phyloP scores from a whole-genome alignment of 1,140 invertebrate species.

The Drosophila willistoni region DNA sequence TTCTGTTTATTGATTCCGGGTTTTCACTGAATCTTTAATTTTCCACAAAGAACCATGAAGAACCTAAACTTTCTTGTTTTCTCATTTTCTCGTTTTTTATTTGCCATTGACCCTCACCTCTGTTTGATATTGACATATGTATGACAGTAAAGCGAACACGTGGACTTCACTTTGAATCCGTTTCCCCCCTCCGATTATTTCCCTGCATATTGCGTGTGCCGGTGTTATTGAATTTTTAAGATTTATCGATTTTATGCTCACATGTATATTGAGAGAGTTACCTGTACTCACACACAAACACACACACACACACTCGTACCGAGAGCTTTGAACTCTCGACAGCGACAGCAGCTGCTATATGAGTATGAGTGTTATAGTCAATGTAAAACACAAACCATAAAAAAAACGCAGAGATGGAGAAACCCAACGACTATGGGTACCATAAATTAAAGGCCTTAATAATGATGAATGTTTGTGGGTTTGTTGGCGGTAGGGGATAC shows the following conservation, averaged over 20 bases:
- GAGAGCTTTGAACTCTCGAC: conserved; percentile 67
- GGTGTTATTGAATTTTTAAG: conserved; percentile 80
- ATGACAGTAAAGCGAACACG: conserved; percentile 8
- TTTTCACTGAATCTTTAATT: conserved; percentile 29
- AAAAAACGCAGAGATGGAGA: conserved; percentile 48
- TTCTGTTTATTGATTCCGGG: neutral
- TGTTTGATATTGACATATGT: conserved; percentile 51
- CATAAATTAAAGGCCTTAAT: conserved; percentile 79
- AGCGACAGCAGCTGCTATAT: conserved; percentile 62
- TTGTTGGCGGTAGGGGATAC: no score
- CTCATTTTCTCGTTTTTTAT: conserved; percentile 3
- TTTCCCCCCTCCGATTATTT: no score
- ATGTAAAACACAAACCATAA: conserved; percentile 77
- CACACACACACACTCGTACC: conserved; percentile 27
- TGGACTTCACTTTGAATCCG: neutral
- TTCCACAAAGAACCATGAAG: neutral
- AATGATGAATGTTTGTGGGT: conserved; percentile 64
- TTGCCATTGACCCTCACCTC: conserved; percentile 72
- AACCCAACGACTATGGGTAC: conserved; percentile 58
- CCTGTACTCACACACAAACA: conserved; percentile 14
- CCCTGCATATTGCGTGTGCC: conserved; percentile 48
- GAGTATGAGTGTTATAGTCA: conserved; percentile 68
- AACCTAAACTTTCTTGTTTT: conserved; percentile 2
- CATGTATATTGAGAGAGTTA: conserved; percentile 26
- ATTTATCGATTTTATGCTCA: conserved; percentile 78